Conservation (phyloP, 2,797 vertebrate species). For the Oreochromis grahami region DNA sequence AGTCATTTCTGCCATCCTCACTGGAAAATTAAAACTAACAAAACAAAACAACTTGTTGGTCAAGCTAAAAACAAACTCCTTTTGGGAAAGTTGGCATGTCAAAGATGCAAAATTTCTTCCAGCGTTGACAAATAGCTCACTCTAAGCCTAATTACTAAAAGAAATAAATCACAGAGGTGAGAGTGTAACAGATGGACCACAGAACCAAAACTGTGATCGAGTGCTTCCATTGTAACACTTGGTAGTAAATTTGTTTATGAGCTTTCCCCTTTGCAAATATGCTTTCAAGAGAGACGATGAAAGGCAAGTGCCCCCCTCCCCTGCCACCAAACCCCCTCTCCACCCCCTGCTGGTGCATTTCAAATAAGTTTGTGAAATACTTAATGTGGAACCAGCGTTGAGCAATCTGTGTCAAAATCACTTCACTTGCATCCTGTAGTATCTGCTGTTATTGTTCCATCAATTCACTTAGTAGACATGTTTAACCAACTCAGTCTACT, state of each 20-base stretch:
- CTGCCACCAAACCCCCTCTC: not conserved
- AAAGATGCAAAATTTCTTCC: not conserved
- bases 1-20: not conserved
- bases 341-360: not conserved
- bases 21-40: constrained; percentile 3
- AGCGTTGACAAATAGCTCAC: not conserved
- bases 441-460: not conserved
- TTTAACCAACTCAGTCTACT: not conserved
- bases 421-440: not conserved
- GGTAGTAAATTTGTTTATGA: constrained; percentile 1
- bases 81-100: not conserved
- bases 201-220: not conserved
- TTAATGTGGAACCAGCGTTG: constrained; percentile 32
- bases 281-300: not conserved
- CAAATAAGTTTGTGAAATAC: constrained; percentile 19
- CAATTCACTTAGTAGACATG: not conserved
- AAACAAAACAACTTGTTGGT: not conserved
- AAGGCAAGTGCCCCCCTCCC: not conserved
- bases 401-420: constrained; percentile 40
- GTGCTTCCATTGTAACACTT: constrained; percentile 8
- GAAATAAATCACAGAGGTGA: not conserved
- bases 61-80: not conserved
- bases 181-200: not conserved
- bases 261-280: not conserved
- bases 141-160: not conserved